phyloP scores from a whole-genome alignment of 2,113 vertebrate species.

The Rattus norvegicus region GRCr8 NC_086034.1:17346001-17346500 shows the following conservation, averaged over 20 bases:
- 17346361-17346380: background rate
- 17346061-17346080: background rate
- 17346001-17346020: background rate
- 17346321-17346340: background rate
- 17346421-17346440: background rate
- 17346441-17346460: background rate
- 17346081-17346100: background rate
- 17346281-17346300: background rate
- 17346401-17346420: background rate
- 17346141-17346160: background rate
- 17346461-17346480: background rate
- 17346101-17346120: background rate
- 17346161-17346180: too few relatives aligned
- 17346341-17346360: background rate
- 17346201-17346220: background rate
- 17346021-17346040: background rate
- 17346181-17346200: background rate
- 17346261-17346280: background rate
- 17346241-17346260: background rate
- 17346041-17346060: background rate
- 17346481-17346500: background rate
- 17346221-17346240: background rate
- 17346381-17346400: background rate
- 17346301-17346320: background rate
- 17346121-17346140: background rate